Evolutionary conservation across 2,888 invertebrate genomes (phyloP), one percentile per base, ranked within the genome.

Genomic region (Pyrrhosoma nymphula): DNA sequence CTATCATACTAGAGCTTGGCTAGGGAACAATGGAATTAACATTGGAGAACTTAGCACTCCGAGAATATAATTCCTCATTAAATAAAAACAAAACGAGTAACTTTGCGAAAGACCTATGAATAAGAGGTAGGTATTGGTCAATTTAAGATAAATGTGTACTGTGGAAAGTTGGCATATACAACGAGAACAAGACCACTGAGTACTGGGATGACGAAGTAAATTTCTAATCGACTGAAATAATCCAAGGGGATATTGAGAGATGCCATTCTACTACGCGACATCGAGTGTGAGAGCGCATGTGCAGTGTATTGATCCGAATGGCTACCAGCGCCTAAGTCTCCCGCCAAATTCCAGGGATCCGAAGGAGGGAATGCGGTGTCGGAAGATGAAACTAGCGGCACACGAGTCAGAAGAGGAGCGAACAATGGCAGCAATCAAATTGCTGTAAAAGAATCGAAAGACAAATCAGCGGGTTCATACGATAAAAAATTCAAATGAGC

Each of bases 241-340:
- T n/a, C 55, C 47, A 16, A 47, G 69, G 55, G 60, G 69, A n/a
- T 47, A 93, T 69, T 69, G 63, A 35, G 26, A 69, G 63, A 60
- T 91, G 2, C 91, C 30, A 60, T 60, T 35, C 60, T 91, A 63
- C 39, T n/a, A 91, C 91, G 63, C 23, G 47, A 82, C 35, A 69
- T 69, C 69, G 26, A 47, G 18, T 35, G 82, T 16, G 35, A 39
- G 93, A 55, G 93, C 93, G 93, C 93, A 69, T 47, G 93, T 69
- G 93, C 93, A 93, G 93, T 75, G 69, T 93, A 93, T 93, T 93
- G 93, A 93, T 93, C 93, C 47, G 69, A 26, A 91, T 39, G 69
- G 26, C 63, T 82, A 69, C 93, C 93, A 93, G 56, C 35, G 60
- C 91, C 60, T 60, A 47, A 63, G 69, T 75, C 93, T 93, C 75